Percentiles rank a stretch among this genome's conserved stretches.
These are phyloP conservation scores for Calosoma granatense DNA, from an alignment of 1,140 invertebrate genomes.

Conservation along the genomic window DNA sequence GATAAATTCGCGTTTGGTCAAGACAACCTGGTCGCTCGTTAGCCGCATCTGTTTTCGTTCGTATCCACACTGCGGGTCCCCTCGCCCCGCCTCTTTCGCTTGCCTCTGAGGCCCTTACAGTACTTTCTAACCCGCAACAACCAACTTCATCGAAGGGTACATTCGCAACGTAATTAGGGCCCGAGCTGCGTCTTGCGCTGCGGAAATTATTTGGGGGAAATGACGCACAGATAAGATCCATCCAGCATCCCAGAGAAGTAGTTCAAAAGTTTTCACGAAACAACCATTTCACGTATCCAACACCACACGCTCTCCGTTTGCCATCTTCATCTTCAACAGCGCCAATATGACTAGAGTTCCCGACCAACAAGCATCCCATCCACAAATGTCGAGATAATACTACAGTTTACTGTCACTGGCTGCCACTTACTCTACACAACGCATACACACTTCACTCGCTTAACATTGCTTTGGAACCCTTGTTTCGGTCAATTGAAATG, in stretches of 20 bases:
- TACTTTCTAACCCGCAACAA: too few species aligned
- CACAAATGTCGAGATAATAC: too few species aligned
- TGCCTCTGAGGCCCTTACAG: conserved; percentile 3
- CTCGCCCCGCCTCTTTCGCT: not conserved
- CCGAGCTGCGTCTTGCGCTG: not conserved
- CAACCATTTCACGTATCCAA: not conserved
- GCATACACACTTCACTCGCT: not conserved
- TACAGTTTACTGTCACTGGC: not conserved
- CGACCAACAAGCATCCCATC: not conserved
- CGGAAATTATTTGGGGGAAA: conserved; percentile 7
- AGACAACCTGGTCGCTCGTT: not conserved
- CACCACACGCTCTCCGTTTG: not conserved
- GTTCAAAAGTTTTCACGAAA: conserved; percentile 3
- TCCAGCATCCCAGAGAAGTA: not conserved
- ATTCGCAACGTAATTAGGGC: conserved; percentile 2
- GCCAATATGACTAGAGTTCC: too few species aligned
- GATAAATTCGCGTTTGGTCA: not conserved
- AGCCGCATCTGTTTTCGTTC: not conserved
- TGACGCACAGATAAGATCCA: conserved; percentile 8
- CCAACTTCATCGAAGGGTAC: not conserved
- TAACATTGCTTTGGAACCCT: not conserved
- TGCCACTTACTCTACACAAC: conserved; percentile 1
- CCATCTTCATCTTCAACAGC: not conserved
- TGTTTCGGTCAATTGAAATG: not conserved
- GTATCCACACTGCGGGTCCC: not conserved